Evolutionary conservation across 2,113 vertebrate genomes (phyloP).

Genomic region (Syngnathus typhle): DNA sequence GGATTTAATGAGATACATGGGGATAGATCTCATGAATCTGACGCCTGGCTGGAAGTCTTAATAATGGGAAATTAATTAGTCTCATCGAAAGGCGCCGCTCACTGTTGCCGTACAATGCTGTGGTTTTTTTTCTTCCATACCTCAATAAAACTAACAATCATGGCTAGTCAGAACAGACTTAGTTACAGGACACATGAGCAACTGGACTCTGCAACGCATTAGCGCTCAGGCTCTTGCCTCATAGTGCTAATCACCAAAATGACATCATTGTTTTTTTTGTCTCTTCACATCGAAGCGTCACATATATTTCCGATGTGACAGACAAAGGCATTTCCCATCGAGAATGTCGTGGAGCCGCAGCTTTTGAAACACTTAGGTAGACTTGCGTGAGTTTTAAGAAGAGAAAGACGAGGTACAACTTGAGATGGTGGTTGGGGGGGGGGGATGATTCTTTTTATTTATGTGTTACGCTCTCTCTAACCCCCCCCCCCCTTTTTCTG

Average conservation of each 20-base stretch:
- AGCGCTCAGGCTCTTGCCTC: constrained; percentile 48
- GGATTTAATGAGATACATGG: not conserved
- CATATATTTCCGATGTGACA: constrained; percentile 19
- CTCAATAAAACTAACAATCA: not conserved
- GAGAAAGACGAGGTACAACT: constrained; percentile 42
- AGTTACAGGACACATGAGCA: not conserved
- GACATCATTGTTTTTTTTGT: constrained; percentile 42
- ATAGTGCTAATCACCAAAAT: constrained; percentile 48
- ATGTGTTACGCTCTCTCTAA: constrained; percentile 38
- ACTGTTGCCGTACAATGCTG: not conserved
- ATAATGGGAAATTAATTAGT: constrained; percentile 3
- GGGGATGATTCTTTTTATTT: constrained; percentile 26
- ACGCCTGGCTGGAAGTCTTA: constrained; percentile 14
- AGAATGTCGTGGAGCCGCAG: constrained; percentile 28
- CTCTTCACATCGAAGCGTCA: constrained; percentile 29
- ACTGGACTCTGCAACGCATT: constrained; percentile 28
- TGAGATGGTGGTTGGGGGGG: constrained; percentile 35
- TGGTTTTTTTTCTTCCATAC: not conserved
- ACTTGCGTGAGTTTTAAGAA: constrained; percentile 24
- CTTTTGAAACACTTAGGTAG: constrained; percentile 33
- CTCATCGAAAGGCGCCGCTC: not conserved
- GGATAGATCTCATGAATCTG: not conserved
- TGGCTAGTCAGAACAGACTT: not conserved
- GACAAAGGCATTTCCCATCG: constrained; percentile 31
- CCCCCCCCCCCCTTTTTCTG: constrained; percentile 45